A percentile compares a stretch with the other conserved stretches of the same genome.
phyloP scores from a whole-genome alignment of 2,888 invertebrate species.

The Seira ritae region DNA sequence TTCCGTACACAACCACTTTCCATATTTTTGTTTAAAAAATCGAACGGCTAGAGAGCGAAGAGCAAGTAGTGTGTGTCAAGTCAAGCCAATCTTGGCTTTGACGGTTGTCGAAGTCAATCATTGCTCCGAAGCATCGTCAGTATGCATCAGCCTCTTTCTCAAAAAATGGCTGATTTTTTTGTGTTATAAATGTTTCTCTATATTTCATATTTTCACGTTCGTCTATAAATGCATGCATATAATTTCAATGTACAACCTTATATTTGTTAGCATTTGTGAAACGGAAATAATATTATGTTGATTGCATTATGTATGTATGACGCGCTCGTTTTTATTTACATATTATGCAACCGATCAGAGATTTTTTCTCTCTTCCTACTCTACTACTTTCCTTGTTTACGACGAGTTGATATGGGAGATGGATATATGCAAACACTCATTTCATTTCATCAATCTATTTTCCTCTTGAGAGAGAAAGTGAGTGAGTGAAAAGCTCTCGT shows the following conservation, averaged over 20 bases:
- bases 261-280: slow-evolving; percentile 20
- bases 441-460: slow-evolving; percentile 58
- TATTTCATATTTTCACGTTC: not conserved
- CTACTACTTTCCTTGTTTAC: not conserved
- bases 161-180: too few relatives aligned
- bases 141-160: slow-evolving; percentile 12
- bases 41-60: not conserved
- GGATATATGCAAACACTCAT: slow-evolving; percentile 47
- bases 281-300: slow-evolving; percentile 31
- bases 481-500: slow-evolving; percentile 38
- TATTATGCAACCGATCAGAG: slow-evolving; percentile 39
- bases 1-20: slow-evolving; percentile 1
- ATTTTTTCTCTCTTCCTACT: slow-evolving; percentile 29
- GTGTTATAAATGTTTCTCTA: too few relatives aligned
- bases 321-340: slow-evolving; percentile 47
- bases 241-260: not conserved
- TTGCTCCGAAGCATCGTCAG: slow-evolving; percentile 28
- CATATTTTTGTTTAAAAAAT: not conserved
- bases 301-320: slow-evolving; percentile 46
- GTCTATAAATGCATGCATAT: not conserved
- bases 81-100: slow-evolving; percentile 24
- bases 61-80: slow-evolving; percentile 37
- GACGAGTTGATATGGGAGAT: not conserved
- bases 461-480: slow-evolving; percentile 47
- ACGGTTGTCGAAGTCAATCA: slow-evolving; percentile 58